Base-by-base conservation (phyloP, 2,888 invertebrate genomes). In the Gymnosoma rotundatum region DNA sequence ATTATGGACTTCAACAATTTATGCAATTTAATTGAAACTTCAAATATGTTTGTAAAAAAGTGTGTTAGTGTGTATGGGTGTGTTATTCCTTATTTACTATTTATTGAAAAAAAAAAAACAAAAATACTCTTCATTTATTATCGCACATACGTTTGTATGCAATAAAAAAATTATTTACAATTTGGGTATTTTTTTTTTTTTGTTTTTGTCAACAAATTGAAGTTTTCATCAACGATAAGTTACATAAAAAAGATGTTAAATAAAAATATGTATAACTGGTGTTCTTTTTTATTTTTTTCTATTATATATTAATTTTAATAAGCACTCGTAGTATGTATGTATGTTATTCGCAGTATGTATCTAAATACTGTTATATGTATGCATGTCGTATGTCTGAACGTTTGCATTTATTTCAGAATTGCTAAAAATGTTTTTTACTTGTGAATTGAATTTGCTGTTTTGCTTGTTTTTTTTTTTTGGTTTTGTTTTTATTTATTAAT, bases 181-280 rank as follows among this genome's bases (percentile, higher is more conserved):
- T 18, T 52, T 52, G 18, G 14, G 10, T 7, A 18, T 18, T 52
- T 52, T 52, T 73, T 61, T 70, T 63, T 54, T 20, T 70, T 73
- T 50, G 63, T 63, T 45, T 54, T 20, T 70, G 20, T 63, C 32
- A 61, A 69, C 42, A 54, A 25, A 36, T 45, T 52, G 36, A 69
- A 69, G 69, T 70, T 25, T 52, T 61, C 67, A 32, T 60, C 52
- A 56, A 42, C 50, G 58, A 48, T 70, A 58, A 60, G 36, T 76
- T 78, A 72, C 58, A 78, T 70, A 70, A 78, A 78, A 70, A 78
- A 78, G 78, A 78, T 70, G 76, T 60, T 32, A 52, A 70, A 61
- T 52, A 42, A 54, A 60, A 69, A 69, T n/a, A 52, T 69, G 42
- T 52, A 54, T 52, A 54, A 54, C 32, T 69, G 42, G 12, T 12